Conservation (phyloP, 2,113 vertebrate species). For the Australoheros scitulus region DNA sequence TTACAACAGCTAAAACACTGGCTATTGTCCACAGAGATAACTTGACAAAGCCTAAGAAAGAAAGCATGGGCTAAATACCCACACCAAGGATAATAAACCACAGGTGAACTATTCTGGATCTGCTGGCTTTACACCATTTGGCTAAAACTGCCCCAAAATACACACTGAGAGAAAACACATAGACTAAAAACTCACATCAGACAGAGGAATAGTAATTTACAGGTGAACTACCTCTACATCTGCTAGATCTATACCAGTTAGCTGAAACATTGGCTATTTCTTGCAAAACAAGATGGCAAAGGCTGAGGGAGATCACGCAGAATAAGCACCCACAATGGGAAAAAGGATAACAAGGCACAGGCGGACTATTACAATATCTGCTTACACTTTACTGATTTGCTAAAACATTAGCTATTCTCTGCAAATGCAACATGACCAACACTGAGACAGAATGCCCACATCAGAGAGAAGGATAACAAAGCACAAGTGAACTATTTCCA, state of each 20-base stretch:
- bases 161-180: background rate
- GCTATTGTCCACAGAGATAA: background rate
- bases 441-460: background rate
- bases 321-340: background rate
- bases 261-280: background rate
- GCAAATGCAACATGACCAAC: background rate
- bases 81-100: background rate
- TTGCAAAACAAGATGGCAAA: background rate
- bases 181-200: background rate
- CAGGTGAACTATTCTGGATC: background rate
- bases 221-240: background rate
- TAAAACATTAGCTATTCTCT: no score
- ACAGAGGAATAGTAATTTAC: background rate
- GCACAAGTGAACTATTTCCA: background rate
- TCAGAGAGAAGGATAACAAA: background rate
- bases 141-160: background rate
- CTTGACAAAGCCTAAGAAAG: background rate
- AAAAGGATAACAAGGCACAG: no score
- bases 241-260: background rate
- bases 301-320: background rate
- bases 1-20: background rate
- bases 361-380: no score
- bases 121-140: background rate
- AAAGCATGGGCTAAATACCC: no score
- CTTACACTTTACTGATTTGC: no score